Evolutionary conservation across 1,140 invertebrate species (phyloP), one percentile per base, ranked within the genome.

Genomic region (Drosophila micromelanica): DNA sequence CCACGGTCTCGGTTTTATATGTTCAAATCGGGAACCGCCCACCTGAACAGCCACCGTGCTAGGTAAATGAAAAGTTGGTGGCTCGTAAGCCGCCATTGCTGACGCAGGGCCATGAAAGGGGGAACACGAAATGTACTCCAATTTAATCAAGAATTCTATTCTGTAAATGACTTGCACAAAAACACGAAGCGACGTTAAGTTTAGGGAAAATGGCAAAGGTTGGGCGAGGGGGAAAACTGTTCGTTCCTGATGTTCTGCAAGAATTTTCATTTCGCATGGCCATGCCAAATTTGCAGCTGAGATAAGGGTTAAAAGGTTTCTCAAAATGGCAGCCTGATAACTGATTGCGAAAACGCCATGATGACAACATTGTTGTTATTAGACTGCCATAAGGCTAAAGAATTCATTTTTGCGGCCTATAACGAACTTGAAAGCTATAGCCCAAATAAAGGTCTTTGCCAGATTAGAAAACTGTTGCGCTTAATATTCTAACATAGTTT

Each of bases 91-190:
- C 80, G 56, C 49, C 71, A 46, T 68, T 59, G 49, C 40, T 42
- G 17, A 40, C 7, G 46, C 45, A 7, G 46, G 32, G 32, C 30
- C 13, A 13, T 35, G 27, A 37, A 27, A 20, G 43, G 46, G 46
- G 80, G 55, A 70, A 55, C 67, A 89, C 84, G 68, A 82, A 87
- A 87, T 89, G 82, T 87, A 87, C 82, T 82, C 82, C 82, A 87
- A 87, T 87, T 87, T 87, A 87, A 87, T 87, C 84, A 87, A 87
- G 82, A 87, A 87, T 87, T 87, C 82, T 87, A 87, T 87, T 87
- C 82, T 79, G 82, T 82, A 87, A 87, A 87, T 87, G 81, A 79
- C 82, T 82, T 87, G 68, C 82, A 87, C 84, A 89, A 87, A 78
- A 82, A 87, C 78, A 73, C 63, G 78, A 65, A 73, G 69, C 67